These are phyloP conservation scores for Pristis pectinata DNA, from an alignment of 2,797 vertebrate genomes.

Conservation along the genomic window DNA sequence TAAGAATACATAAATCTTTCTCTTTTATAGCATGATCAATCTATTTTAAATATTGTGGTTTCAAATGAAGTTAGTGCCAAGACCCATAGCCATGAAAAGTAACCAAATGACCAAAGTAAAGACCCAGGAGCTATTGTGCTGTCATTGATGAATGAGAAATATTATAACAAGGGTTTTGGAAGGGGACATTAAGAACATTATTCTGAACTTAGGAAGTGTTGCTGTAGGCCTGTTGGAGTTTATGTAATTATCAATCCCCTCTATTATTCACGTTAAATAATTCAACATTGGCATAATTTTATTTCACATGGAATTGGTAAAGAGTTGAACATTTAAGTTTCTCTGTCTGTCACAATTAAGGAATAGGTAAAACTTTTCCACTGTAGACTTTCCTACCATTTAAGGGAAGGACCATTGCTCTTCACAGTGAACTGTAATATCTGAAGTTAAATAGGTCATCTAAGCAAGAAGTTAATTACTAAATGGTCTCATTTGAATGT, in stretches of 20 bases:
- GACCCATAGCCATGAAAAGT: not conserved
- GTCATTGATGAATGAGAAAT: not conserved
- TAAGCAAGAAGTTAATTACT: not conserved
- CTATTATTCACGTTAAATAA: not conserved
- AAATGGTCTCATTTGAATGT: not conserved
- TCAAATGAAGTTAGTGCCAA: not conserved
- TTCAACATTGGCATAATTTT: not conserved
- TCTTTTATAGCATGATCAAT: not conserved
- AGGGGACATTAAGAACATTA: not conserved
- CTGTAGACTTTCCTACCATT: not conserved
- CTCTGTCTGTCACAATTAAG: not conserved
- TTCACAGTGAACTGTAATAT: not conserved
- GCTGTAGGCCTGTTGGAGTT: slow-evolving; percentile 4
- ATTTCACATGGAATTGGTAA: not conserved
- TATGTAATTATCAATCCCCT: not conserved
- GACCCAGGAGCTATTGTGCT: not conserved
- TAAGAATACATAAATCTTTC: not conserved
- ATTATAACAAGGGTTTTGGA: not conserved
- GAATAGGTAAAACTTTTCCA: not conserved
- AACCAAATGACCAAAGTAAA: not conserved
- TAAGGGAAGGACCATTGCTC: not conserved
- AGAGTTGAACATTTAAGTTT: not conserved
- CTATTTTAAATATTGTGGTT: no score
- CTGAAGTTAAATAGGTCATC: not conserved
- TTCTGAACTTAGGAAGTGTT: not conserved